phyloP scores from a whole-genome alignment of 2,797 vertebrate genomes.

The Sarcoramphus papa region DNA sequence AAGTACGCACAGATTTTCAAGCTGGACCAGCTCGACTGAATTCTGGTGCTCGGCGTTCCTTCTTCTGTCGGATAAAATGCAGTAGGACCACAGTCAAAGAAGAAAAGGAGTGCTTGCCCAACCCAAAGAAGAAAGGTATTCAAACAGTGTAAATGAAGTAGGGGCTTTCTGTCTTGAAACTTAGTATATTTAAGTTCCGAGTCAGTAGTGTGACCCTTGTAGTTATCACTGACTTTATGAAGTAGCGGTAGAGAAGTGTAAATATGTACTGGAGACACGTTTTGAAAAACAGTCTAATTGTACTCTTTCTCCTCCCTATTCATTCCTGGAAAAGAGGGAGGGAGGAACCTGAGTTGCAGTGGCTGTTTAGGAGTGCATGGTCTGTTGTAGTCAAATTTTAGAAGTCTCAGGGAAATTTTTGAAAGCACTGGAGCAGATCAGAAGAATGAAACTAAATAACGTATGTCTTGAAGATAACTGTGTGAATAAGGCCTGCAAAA shows the following conservation, averaged over 20 bases:
- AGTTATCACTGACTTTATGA: not conserved
- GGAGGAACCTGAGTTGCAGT: not conserved
- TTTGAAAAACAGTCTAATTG: not conserved
- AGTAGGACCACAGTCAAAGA: constrained; percentile 82
- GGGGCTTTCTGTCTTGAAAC: not conserved
- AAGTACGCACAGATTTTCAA: constrained; percentile 85
- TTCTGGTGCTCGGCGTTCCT: constrained; percentile 89
- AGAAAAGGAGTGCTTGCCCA: constrained; percentile 80
- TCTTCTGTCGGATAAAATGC: constrained; percentile 93
- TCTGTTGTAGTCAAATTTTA: not conserved
- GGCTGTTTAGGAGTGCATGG: not conserved
- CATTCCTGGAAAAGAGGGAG: not conserved
- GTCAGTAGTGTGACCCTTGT: not conserved
- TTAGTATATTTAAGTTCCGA: not conserved
- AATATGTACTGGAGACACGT: not conserved
- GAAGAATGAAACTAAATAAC: not conserved
- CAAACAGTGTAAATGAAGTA: not conserved
- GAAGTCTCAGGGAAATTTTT: not conserved
- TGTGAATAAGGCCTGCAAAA: constrained; percentile 22
- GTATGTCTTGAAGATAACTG: not conserved
- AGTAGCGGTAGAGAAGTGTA: not conserved
- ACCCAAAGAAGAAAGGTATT: constrained; percentile 90
- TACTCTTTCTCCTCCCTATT: not conserved
- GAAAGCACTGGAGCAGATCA: not conserved
- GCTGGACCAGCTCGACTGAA: constrained; percentile 77